Evolutionary conservation across 2,888 invertebrate genomes (phyloP).

Genomic region (Melolontha melolontha): DNA sequence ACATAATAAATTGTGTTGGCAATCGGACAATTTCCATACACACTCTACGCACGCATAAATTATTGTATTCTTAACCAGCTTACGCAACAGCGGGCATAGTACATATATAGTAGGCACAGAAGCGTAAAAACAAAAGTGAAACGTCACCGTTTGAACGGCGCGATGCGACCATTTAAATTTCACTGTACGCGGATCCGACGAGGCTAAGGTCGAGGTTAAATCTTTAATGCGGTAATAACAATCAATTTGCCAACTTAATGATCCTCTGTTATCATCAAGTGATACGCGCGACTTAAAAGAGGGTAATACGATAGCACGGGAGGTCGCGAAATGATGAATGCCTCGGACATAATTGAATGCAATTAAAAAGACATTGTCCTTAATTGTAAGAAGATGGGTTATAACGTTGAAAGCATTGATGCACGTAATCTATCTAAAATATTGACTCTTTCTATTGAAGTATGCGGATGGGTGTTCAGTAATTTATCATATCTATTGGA

Average conservation of each 20-base stretch:
- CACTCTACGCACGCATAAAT: neutral
- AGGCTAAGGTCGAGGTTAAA: conserved; percentile 42
- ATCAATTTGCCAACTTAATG: conserved; percentile 23
- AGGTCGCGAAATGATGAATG: conserved; percentile 2
- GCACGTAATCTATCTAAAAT: too few species aligned
- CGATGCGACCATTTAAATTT: neutral
- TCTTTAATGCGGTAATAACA: conserved; percentile 26
- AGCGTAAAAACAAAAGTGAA: conserved; percentile 13
- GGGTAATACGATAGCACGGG: neutral
- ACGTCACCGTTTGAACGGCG: conserved; percentile 10
- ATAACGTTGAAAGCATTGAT: too few species aligned
- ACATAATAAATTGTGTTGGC: too few species aligned
- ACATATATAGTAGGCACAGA: neutral
- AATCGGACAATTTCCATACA: neutral
- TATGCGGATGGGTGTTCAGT: too few species aligned
- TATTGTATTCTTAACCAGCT: conserved; percentile 3
- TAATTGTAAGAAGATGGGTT: too few species aligned
- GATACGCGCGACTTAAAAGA: neutral
- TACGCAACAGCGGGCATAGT: conserved; percentile 10
- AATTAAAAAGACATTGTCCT: too few species aligned
- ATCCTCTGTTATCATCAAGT: conserved; percentile 8
- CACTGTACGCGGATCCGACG: neutral
- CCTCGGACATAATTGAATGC: too few species aligned
- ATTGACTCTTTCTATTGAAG: too few species aligned
- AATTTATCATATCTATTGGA: too few species aligned